phyloP scores from a whole-genome alignment of 2,888 invertebrate genomes.

The Elaeidobius kamerunicus region DNA sequence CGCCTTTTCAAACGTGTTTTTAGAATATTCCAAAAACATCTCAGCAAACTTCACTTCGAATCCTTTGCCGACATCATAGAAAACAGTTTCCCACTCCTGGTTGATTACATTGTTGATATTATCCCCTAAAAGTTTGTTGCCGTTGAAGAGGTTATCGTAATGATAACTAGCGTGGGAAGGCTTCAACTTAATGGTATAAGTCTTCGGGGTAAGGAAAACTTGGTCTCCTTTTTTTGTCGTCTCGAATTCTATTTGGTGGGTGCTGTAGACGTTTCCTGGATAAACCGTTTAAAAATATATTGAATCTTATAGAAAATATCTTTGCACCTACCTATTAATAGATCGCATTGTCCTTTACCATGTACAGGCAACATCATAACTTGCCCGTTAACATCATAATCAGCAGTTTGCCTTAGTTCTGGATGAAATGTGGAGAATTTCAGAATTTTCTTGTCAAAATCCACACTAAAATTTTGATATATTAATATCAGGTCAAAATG shows the following conservation, averaged over 20 bases:
- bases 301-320: too few relatives aligned
- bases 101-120: constrained; percentile 34
- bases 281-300: too few relatives aligned
- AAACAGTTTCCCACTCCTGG: constrained; percentile 36
- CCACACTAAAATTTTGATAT: constrained; percentile 30
- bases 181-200: not conserved
- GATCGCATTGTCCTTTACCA: constrained; percentile 28
- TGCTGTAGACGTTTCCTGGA: not conserved
- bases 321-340: constrained; percentile 25
- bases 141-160: constrained; percentile 37
- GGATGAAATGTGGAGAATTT: constrained; percentile 24
- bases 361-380: constrained; percentile 31
- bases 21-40: constrained; percentile 11
- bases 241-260: not conserved
- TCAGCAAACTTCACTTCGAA: constrained; percentile 29
- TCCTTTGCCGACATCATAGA: constrained; percentile 31
- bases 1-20: constrained; percentile 8
- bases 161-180: constrained; percentile 24
- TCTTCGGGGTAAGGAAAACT: not conserved
- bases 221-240: not conserved
- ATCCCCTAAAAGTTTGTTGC: constrained; percentile 34
- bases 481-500: too few relatives aligned
- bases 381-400: constrained; percentile 31
- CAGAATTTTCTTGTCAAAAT: constrained; percentile 26
- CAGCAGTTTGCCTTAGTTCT: constrained; percentile 18